Conservation (phyloP, 2,797 vertebrate species). For the Xenopus petersii region DNA sequence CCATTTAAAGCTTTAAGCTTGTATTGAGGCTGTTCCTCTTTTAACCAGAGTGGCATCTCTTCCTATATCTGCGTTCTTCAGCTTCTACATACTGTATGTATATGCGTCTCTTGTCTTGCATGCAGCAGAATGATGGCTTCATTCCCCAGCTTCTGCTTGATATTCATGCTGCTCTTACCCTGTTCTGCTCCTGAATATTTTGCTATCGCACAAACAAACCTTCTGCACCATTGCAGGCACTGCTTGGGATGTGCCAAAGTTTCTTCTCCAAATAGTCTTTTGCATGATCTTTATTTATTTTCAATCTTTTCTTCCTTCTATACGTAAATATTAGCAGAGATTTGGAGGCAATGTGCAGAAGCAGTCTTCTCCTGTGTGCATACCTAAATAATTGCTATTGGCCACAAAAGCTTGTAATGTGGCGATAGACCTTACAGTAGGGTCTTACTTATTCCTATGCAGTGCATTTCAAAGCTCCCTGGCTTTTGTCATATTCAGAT, state of each 20-base stretch:
- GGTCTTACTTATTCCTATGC: too few species aligned
- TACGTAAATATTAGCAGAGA: too few species aligned
- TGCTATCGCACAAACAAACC: slow-evolving; percentile 18
- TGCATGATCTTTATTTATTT: neutral
- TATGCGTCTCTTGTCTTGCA: slow-evolving; percentile 14
- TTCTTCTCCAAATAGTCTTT: slow-evolving; percentile 18
- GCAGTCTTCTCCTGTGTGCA: too few species aligned
- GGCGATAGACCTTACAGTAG: too few species aligned
- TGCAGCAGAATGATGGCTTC: slow-evolving; percentile 3
- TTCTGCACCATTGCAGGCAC: slow-evolving; percentile 16
- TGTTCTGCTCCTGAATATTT: slow-evolving; percentile 14
- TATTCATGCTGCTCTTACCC: slow-evolving; percentile 13
- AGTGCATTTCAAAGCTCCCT: too few species aligned
- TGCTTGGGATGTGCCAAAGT: slow-evolving; percentile 8
- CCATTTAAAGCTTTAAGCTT: too few species aligned
- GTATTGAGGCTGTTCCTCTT: neutral
- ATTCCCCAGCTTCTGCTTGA: slow-evolving; percentile 19
- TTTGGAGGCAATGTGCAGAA: too few species aligned
- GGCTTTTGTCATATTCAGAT: too few species aligned
- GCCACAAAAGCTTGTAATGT: too few species aligned
- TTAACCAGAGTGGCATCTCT: neutral
- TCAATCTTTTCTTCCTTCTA: too few species aligned
- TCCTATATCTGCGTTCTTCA: neutral
- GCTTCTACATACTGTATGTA: slow-evolving; percentile 9
- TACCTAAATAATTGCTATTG: too few species aligned